A percentile compares a stretch with the other conserved stretches of the same genome.
phyloP scores from a whole-genome alignment of 2,113 vertebrate species.

The Gobius niger region DNA sequence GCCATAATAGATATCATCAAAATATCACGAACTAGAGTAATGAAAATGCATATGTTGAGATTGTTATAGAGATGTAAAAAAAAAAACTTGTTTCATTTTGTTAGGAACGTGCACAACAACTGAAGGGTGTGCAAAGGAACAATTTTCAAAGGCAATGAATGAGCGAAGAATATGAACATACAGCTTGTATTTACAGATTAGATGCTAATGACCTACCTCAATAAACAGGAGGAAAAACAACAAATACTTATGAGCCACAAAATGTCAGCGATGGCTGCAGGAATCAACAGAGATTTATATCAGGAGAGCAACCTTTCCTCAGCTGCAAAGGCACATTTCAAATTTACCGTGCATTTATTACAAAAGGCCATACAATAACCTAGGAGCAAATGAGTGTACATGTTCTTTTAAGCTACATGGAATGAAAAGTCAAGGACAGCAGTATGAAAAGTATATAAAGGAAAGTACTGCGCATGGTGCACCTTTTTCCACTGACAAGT shows the following conservation, averaged over 20 bases:
- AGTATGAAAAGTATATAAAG: background rate
- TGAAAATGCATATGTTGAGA: no score
- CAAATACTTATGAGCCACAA: slow-evolving; percentile 37
- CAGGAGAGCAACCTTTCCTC: slow-evolving; percentile 54
- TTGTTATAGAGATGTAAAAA: no score
- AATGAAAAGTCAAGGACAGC: background rate
- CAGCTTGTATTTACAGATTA: slow-evolving; percentile 17
- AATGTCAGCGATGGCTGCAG: slow-evolving; percentile 69
- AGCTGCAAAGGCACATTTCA: slow-evolving; percentile 49
- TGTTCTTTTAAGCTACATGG: slow-evolving; percentile 9
- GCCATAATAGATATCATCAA: no score
- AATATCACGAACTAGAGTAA: no score
- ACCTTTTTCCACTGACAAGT: no score
- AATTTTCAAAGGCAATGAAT: background rate
- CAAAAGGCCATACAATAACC: slow-evolving; percentile 62
- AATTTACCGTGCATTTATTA: slow-evolving; percentile 47
- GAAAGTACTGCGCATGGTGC: background rate
- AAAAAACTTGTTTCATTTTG: background rate
- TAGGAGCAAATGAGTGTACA: slow-evolving; percentile 35
- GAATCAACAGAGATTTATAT: slow-evolving; percentile 54
- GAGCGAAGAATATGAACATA: slow-evolving; percentile 14
- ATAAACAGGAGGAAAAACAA: slow-evolving; percentile 37
- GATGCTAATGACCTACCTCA: slow-evolving; percentile 20
- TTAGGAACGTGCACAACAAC: slow-evolving; percentile 1
- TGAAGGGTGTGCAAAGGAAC: background rate